Base-by-base conservation (phyloP, 2,113 vertebrate species). In the Ploceus nigricollis region DNA sequence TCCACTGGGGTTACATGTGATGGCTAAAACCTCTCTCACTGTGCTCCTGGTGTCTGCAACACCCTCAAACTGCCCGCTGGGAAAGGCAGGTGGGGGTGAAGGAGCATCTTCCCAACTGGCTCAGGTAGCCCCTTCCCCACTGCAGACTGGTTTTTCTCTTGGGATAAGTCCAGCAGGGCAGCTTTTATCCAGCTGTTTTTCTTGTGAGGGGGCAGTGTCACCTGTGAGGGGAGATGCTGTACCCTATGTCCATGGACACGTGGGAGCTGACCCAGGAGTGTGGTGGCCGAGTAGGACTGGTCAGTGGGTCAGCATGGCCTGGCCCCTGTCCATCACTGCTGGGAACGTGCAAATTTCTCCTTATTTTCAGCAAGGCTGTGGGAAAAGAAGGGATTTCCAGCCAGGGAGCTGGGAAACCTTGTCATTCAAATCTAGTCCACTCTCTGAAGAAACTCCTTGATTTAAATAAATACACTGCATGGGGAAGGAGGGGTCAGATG, bases 1-100 rank as follows among this genome's bases (percentile, higher is more conserved):
- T 42, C 61, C 0, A 1, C 56, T 24, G 56, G 14, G 16, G 31
- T 25, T 33, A 3, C 0, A 0, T 9, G 37, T 9, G 30, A 7
- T 37, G 66, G 51, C 56, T 48, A 1, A 51, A 48, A 10, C 17
- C 9, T 1, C 23, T 58, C 63, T 76, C 3, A 0, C 42, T 31
- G 47, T 35, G 77, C 61, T 68, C 48, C 65, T 33, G 9, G 25
- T 27, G 66, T 37, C 27, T 58, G 53, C 31, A 10, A 15, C 2
- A 4, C 2, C 0, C 48, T 50, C 0, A 1, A 11, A 13, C 10
- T 20, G 64, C 2, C 31, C 3, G 5, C 21, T 17, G 37, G 61
- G 45, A 4, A 18, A 50, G 44, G 28, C 39, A 28, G 66, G 13
- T 33, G 60, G 42, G 50, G 69, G 6, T 2, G 0, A 25, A 56